A percentile compares a stretch with the other conserved stretches of the same genome.
Conservation (phyloP, 2,113 vertebrate species). For the Rousettus leschenaultii region DNA sequence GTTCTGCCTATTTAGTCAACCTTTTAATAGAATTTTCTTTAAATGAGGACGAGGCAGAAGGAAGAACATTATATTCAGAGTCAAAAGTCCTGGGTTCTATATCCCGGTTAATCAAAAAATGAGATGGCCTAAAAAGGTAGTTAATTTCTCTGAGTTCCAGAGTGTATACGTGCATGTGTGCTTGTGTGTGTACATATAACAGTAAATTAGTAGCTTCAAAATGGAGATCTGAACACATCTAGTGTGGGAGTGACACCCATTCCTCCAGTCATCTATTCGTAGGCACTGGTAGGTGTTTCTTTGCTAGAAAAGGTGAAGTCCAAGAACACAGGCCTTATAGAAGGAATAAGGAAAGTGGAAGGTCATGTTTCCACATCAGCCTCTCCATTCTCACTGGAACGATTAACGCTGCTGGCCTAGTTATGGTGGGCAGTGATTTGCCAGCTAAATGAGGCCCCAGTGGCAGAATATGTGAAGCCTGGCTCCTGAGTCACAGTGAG, state of each 20-base stretch:
- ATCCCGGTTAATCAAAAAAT: not conserved
- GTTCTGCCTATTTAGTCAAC: not conserved
- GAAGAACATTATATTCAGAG: not conserved
- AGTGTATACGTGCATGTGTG: not conserved
- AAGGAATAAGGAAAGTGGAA: not conserved
- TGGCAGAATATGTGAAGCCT: not conserved
- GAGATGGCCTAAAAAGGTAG: not conserved
- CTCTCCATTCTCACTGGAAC: not conserved
- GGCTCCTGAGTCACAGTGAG: not conserved
- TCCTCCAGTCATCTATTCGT: not conserved
- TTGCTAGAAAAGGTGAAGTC: not conserved
- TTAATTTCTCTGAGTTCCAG: not conserved
- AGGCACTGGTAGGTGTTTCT: not conserved
- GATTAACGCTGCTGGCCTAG: not conserved
- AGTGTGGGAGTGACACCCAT: fast-evolving
- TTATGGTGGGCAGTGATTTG: not conserved
- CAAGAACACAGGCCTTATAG: not conserved
- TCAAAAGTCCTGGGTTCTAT: not conserved
- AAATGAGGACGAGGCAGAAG: not conserved
- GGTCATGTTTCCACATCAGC: not conserved
- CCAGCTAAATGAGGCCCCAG: not conserved
- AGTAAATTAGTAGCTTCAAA: not conserved
- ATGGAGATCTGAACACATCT: not conserved
- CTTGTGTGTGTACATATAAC: not conserved
- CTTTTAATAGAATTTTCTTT: not conserved